A percentile compares a stretch with the other conserved stretches of the same genome.
phyloP scores from a whole-genome alignment of 2,888 invertebrate genomes.

The Caenorhabditis plicata region DNA sequence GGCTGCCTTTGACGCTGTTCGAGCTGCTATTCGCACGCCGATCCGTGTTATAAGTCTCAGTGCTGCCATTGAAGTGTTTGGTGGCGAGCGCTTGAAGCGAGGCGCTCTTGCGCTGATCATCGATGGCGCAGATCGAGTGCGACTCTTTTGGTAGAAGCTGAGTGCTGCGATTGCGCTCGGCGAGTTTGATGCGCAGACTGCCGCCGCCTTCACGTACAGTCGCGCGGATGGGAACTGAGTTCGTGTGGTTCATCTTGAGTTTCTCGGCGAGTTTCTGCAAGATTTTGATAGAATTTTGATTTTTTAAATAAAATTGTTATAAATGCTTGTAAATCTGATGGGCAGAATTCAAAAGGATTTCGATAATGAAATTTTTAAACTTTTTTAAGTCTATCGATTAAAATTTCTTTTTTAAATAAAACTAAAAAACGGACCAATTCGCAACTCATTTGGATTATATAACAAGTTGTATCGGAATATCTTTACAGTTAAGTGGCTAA shows the following conservation, averaged over 20 bases:
- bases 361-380: too few relatives aligned
- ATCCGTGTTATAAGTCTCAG: conserved; percentile 41
- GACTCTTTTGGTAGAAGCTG: conserved; percentile 51
- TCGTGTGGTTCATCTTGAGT: conserved; percentile 57
- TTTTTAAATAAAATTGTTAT: neutral
- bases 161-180: conserved; percentile 49
- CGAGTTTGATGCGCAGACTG: conserved; percentile 56
- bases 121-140: conserved; percentile 57
- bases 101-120: conserved; percentile 57
- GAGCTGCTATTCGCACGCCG: conserved; percentile 41
- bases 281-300: conserved; percentile 12
- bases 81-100: conserved; percentile 62
- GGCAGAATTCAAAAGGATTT: too few relatives aligned
- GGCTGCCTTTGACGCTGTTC: conserved; percentile 60
- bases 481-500: too few relatives aligned
- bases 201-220: conserved; percentile 45
- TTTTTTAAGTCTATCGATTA: too few relatives aligned
- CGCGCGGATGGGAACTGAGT: conserved; percentile 52
- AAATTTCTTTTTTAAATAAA: too few relatives aligned
- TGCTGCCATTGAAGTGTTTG: conserved; percentile 40
- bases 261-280: conserved; percentile 62
- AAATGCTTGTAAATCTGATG: too few relatives aligned
- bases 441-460: too few relatives aligned
- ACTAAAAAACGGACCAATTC: too few relatives aligned
- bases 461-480: too few relatives aligned